Percentiles rank a stretch among this genome's conserved stretches.
Evolutionary conservation across 30 jellyfish, hydroid and myxozoan genomes (phyloP).

Genomic region (Chrysaora quinquecirrha): DNA sequence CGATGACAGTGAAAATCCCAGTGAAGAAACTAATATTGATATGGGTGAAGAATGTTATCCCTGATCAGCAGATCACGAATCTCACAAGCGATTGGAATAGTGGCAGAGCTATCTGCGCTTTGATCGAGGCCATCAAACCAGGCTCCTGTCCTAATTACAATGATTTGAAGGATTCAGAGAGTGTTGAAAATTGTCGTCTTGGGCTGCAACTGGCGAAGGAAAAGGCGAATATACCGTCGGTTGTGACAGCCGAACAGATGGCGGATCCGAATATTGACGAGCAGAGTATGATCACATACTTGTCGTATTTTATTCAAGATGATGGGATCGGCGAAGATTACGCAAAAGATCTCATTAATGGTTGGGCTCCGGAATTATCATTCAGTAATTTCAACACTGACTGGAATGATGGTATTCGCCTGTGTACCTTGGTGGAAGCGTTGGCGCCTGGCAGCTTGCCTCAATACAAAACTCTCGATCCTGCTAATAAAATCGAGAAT

Average conservation of each 20-base stretch:
- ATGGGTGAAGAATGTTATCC: slow-evolving; percentile 92
- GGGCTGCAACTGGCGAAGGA: slow-evolving; percentile 89
- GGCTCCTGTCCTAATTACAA: slow-evolving; percentile 85
- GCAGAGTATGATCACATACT: slow-evolving; percentile 96
- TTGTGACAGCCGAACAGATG: slow-evolving; percentile 93
- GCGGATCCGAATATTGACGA: slow-evolving; percentile 86
- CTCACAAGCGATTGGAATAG: slow-evolving; percentile 96
- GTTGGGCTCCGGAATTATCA: slow-evolving; percentile 66
- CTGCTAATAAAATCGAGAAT: slow-evolving; percentile 66
- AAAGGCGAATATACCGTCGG: slow-evolving; percentile 77
- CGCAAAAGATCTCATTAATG: slow-evolving; percentile 63
- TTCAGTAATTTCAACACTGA: slow-evolving; percentile 89
- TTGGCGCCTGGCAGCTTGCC: slow-evolving; percentile 75
- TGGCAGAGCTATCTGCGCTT: slow-evolving; percentile 93
- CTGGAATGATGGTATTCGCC: slow-evolving; percentile 99
- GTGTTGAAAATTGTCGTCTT: slow-evolving; percentile 74
- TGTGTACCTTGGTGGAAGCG: slow-evolving; percentile 85
- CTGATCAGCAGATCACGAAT: slow-evolving; percentile 77
- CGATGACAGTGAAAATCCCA: slow-evolving; percentile 77
- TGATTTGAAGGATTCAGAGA: slow-evolving; percentile 58
- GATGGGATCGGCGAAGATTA: slow-evolving; percentile 84
- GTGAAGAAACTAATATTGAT: slow-evolving; percentile 83
- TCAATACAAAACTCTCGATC: slow-evolving; percentile 26
- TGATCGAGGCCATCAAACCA: slow-evolving; percentile 83
- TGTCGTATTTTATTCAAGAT: slow-evolving; percentile 94